Conservation (phyloP, 2,797 vertebrate species). For the Gephyroberyx darwinii region DNA sequence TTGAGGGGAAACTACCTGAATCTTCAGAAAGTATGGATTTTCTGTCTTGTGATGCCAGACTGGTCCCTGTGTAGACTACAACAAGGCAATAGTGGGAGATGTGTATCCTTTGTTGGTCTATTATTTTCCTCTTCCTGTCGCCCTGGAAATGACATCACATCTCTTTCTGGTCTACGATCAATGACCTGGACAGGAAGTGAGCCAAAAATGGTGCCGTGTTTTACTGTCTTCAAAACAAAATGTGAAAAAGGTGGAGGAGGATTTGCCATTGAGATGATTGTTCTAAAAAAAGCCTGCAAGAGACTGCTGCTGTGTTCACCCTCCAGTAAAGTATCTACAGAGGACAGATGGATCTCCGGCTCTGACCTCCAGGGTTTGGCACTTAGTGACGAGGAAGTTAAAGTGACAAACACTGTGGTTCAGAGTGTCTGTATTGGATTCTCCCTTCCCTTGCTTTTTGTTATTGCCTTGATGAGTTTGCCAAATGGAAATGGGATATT, state of each 20-base stretch:
- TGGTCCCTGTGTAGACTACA: neutral
- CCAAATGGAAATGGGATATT: constrained; percentile 26
- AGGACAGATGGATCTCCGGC: constrained; percentile 15
- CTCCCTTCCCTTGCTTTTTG: constrained; percentile 10
- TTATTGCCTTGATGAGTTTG: constrained; percentile 38
- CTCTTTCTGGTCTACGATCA: constrained; percentile 17
- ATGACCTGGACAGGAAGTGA: constrained; percentile 11
- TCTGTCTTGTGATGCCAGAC: constrained; percentile 13
- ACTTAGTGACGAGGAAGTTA: constrained; percentile 2
- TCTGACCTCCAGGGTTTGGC: neutral
- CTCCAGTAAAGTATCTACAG: neutral
- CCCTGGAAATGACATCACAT: constrained; percentile 22
- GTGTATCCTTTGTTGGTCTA: constrained; percentile 17
- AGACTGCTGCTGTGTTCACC: constrained; percentile 20
- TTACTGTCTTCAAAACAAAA: constrained; percentile 16
- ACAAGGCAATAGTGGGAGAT: constrained; percentile 18
- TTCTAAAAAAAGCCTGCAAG: constrained; percentile 9
- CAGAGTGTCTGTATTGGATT: constrained; percentile 10
- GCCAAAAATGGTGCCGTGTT: neutral
- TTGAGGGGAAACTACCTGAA: constrained; percentile 6
- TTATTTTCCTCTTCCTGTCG: constrained; percentile 1
- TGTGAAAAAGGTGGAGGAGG: constrained; percentile 20
- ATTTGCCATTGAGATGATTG: neutral
- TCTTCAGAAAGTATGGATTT: constrained; percentile 12
- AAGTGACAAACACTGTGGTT: constrained; percentile 58